Evolutionary conservation across 2,797 vertebrate species (phyloP).

Genomic region (Neosilurus mollespiculum): DNA sequence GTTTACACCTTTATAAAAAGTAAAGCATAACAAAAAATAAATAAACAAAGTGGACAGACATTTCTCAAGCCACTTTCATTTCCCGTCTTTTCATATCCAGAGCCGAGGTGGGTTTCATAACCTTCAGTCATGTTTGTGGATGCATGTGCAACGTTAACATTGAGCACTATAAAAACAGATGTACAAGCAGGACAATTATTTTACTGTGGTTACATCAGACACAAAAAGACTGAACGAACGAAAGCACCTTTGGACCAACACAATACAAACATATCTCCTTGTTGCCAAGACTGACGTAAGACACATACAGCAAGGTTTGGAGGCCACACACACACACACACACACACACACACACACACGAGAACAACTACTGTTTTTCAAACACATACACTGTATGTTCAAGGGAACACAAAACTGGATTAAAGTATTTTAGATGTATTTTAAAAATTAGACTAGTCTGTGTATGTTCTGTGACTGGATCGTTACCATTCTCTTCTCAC

Average conservation of each 20-base stretch:
- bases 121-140: neutral
- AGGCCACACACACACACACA: neutral
- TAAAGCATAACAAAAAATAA: neutral
- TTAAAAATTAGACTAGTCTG: neutral
- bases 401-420: neutral
- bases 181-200: neutral
- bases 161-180: neutral
- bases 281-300: neutral
- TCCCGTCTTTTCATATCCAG: neutral
- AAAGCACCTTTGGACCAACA: neutral
- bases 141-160: neutral
- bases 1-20: neutral
- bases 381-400: neutral
- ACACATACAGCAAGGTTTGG: neutral
- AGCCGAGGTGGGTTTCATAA: neutral
- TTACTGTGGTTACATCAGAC: neutral
- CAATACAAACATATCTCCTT: neutral
- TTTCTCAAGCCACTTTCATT: slow-evolving; percentile 3
- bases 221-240: neutral
- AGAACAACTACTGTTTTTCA: neutral
- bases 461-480: neutral
- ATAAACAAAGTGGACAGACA: neutral
- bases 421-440: neutral
- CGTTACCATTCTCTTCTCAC: neutral
- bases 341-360: neutral